These are phyloP conservation scores for Hystrix cristata DNA, from an alignment of 2,113 vertebrate species.

Conservation along the genomic window DNA sequence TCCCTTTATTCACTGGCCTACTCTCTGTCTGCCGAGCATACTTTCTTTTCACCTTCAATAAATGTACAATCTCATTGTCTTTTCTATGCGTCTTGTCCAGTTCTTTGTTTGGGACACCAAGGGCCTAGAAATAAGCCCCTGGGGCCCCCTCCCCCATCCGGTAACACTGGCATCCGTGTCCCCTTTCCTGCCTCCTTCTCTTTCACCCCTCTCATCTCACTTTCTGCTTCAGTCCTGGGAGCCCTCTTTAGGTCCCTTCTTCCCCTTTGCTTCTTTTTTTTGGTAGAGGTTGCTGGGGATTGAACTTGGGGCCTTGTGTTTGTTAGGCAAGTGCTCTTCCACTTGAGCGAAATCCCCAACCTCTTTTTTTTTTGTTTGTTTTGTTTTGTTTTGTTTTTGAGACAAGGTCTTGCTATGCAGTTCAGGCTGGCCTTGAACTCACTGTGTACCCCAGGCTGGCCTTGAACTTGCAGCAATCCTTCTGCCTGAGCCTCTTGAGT, in stretches of 20 bases:
- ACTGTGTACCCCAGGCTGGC: too few species aligned
- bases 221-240: background rate
- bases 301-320: too few species aligned
- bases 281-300: too few species aligned
- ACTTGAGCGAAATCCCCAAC: too few species aligned
- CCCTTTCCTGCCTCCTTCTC: background rate
- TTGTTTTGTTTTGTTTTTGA: too few species aligned
- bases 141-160: background rate
- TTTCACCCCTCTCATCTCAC: background rate
- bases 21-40: background rate
- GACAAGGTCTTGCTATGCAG: too few species aligned
- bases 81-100: background rate
- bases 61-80: background rate
- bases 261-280: too few species aligned
- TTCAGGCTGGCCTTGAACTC: too few species aligned
- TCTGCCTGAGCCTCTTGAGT: too few species aligned
- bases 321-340: too few species aligned
- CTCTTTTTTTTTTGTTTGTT: too few species aligned
- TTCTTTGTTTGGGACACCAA: background rate
- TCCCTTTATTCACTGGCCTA: background rate
- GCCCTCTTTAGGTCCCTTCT: background rate
- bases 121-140: background rate
- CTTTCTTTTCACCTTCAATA: background rate
- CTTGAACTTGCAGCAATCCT: too few species aligned
- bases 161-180: background rate